phyloP scores from a whole-genome alignment of 2,113 vertebrate genomes.

The Suncus etruscus region DNA sequence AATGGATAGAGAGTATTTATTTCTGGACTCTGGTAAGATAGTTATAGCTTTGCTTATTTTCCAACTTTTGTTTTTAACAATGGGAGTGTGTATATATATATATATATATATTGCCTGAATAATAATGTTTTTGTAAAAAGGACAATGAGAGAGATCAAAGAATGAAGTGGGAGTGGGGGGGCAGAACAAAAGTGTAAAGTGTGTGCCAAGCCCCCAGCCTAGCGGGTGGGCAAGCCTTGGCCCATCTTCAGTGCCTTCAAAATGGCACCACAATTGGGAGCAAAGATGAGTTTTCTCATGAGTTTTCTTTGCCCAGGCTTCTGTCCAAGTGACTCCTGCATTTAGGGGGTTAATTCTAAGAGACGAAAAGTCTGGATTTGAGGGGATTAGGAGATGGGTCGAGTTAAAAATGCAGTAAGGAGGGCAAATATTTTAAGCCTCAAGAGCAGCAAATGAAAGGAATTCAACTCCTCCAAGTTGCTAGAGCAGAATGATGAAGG shows the following conservation, averaged over 20 bases:
- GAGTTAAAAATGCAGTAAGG: slow-evolving; percentile 67
- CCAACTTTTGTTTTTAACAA: slow-evolving; percentile 11
- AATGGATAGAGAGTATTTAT: neutral
- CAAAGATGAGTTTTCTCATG: too few species aligned
- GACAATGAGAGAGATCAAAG: neutral
- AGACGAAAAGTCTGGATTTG: slow-evolving; percentile 51
- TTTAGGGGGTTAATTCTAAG: slow-evolving; percentile 22
- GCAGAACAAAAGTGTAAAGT: neutral
- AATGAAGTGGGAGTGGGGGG: too few species aligned
- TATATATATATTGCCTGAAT: neutral
- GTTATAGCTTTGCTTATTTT: slow-evolving; percentile 19
- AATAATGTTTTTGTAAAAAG: neutral
- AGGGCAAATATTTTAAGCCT: slow-evolving; percentile 78
- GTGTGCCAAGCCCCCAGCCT: neutral
- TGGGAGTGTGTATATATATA: neutral
- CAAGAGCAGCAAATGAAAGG: slow-evolving; percentile 20
- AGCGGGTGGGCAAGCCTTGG: fast-evolving
- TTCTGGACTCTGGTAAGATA: neutral
- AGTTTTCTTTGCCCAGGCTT: too few species aligned
- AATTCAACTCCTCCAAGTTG: slow-evolving; percentile 50
- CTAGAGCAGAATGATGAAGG: neutral
- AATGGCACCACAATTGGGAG: too few species aligned
- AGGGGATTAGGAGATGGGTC: slow-evolving; percentile 22
- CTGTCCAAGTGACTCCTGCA: too few species aligned
- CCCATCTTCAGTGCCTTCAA: neutral